Evolutionary conservation across 2,888 invertebrate species (phyloP), one percentile per base, ranked within the genome.

Genomic region (Nemapogon koenigi): DNA sequence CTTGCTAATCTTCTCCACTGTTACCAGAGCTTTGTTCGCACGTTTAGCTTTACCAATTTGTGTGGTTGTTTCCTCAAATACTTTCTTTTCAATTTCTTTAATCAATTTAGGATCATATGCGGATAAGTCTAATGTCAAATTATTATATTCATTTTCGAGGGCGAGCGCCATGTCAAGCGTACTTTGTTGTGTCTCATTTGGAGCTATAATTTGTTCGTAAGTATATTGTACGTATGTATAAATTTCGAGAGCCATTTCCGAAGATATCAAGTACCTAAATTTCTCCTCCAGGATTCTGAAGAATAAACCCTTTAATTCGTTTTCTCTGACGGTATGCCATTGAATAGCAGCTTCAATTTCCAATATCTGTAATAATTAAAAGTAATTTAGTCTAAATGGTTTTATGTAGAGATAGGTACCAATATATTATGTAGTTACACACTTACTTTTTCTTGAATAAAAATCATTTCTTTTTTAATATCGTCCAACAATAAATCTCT

Each of bases 171-270:
- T 86, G 4, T 83, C 76, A 41, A 79, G 68, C 35, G 81, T 69
- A 43, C 72, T 78, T 7, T 85, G 59, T 47, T 83, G 82, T 1
- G 82, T 82, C 44, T 86, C 84, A 50, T 85, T 86, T 1, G 81
- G 69, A 1, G 81, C 82, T 22, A 88, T 72, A 15, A 85, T 64
- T 22, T 78, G 69, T 55, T 86, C 85, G 52, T 85, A 88, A 1
- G 86, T 73, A 51, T 86, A 86, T 57, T 87, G 85, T 2, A 88
- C 80, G 48, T 83, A 85, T 19, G 84, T 83, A 41, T 81, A 78
- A 41, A 87, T 61, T 53, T 83, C 79, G 31, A 87, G 59, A 4
- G 82, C 76, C n/a, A 75, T 72, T 39, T 83, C 81, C 3, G 85
- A 83, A 33, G 83, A 81, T 1, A 86, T 60, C 18, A 85, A 59